phyloP scores from a whole-genome alignment of 2,797 vertebrate genomes.

The Acanthopagrus latus region DNA sequence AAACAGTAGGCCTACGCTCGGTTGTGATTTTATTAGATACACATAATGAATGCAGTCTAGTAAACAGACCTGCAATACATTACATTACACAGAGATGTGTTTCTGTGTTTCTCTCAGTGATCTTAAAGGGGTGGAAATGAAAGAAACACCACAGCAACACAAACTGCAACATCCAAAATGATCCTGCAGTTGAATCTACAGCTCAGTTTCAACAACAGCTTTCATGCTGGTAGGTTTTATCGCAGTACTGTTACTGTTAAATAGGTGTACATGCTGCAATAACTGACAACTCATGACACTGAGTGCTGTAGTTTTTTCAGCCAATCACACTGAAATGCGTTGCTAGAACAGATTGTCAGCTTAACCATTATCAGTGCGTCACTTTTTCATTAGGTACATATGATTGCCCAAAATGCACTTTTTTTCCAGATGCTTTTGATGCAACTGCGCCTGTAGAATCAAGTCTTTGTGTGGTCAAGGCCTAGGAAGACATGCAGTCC shows the following conservation, averaged over 20 bases:
- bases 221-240: background rate
- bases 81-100: background rate
- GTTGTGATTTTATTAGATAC: slow-evolving; percentile 6
- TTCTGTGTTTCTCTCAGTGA: background rate
- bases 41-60: background rate
- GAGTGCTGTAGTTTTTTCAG: background rate
- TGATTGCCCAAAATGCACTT: too few relatives aligned
- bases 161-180: background rate
- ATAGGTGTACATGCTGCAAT: too few relatives aligned
- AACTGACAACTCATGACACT: background rate
- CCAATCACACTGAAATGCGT: too few relatives aligned
- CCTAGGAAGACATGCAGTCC: background rate
- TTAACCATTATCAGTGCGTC: too few relatives aligned
- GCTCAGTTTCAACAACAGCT: background rate
- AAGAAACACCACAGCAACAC: background rate
- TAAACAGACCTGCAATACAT: background rate
- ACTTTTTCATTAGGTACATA: too few relatives aligned
- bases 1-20: background rate
- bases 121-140: background rate
- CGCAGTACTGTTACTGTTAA: background rate
- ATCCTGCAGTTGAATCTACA: background rate
- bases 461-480: too few relatives aligned
- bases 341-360: too few relatives aligned
- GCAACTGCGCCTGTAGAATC: too few relatives aligned
- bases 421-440: too few relatives aligned